These are phyloP conservation scores for Chrysomela aeneicollis DNA, from an alignment of 2,888 invertebrate genomes.

Conservation along the genomic window DNA sequence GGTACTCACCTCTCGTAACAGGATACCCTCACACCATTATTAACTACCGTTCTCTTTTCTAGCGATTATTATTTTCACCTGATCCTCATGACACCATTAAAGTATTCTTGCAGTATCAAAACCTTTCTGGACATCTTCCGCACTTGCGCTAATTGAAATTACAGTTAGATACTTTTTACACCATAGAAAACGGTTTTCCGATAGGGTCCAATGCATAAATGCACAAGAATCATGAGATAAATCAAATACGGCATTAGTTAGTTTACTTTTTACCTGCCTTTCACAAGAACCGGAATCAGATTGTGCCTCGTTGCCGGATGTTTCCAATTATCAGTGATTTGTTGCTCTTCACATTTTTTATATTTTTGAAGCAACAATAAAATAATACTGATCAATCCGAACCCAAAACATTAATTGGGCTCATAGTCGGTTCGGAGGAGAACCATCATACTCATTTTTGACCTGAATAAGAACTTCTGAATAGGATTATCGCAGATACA, in stretches of 20 bases:
- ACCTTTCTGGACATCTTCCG: background rate
- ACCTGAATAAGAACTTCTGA: too few species aligned
- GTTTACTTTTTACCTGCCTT: background rate
- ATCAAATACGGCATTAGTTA: background rate
- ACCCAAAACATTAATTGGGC: too few species aligned
- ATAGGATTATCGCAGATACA: too few species aligned
- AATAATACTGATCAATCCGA: too few species aligned
- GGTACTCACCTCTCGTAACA: slow-evolving; percentile 18
- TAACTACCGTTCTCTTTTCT: slow-evolving; percentile 10
- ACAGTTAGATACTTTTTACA: background rate
- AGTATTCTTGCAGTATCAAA: background rate
- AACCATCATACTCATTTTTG: too few species aligned
- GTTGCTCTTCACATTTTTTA: too few species aligned
- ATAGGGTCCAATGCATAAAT: slow-evolving; percentile 49
- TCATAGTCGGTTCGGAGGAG: too few species aligned
- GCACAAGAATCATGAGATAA: background rate
- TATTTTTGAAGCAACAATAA: too few species aligned
- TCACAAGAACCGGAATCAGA: background rate
- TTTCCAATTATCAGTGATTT: background rate
- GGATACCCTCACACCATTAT: slow-evolving; percentile 16
- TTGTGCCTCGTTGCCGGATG: background rate
- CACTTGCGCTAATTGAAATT: background rate
- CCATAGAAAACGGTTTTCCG: slow-evolving; percentile 46
- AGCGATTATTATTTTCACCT: slow-evolving; percentile 9
- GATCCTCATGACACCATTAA: slow-evolving; percentile 1